Conservation (phyloP, 2,797 vertebrate genomes). For the Morelia viridis region DNA sequence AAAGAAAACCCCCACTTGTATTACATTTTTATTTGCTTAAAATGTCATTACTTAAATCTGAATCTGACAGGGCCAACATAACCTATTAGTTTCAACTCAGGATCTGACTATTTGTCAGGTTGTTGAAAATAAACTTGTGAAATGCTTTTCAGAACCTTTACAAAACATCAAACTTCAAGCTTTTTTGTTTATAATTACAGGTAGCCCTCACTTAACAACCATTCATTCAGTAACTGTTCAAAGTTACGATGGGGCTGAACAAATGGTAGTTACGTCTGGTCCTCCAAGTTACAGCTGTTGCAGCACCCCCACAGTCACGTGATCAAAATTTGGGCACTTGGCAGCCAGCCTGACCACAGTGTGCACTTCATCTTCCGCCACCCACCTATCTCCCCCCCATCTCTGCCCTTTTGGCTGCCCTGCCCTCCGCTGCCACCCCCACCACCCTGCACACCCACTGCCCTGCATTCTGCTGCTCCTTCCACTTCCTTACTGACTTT, state of each 20-base stretch:
- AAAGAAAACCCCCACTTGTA: neutral
- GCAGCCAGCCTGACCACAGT: neutral
- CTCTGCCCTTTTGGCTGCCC: neutral
- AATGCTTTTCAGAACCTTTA: neutral
- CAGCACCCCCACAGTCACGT: neutral
- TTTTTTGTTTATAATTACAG: neutral
- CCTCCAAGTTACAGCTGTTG: neutral
- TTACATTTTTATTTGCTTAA: neutral
- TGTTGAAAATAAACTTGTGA: neutral
- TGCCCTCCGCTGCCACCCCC: no score
- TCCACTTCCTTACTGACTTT: no score
- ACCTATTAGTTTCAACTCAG: neutral
- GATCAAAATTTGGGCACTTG: neutral
- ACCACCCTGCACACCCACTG: no score
- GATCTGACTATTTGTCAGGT: neutral
- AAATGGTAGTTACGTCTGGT: neutral
- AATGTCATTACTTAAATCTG: neutral
- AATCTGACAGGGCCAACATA: neutral
- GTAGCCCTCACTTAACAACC: neutral
- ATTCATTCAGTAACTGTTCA: neutral
- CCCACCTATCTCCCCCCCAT: neutral
- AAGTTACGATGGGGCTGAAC: neutral
- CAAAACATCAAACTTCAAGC: neutral
- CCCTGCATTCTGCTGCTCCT: no score
- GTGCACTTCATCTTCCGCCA: neutral